Percentiles rank a stretch among this genome's conserved stretches.
phyloP scores from a whole-genome alignment of 2,888 invertebrate species.

The Idaea straminata region DNA sequence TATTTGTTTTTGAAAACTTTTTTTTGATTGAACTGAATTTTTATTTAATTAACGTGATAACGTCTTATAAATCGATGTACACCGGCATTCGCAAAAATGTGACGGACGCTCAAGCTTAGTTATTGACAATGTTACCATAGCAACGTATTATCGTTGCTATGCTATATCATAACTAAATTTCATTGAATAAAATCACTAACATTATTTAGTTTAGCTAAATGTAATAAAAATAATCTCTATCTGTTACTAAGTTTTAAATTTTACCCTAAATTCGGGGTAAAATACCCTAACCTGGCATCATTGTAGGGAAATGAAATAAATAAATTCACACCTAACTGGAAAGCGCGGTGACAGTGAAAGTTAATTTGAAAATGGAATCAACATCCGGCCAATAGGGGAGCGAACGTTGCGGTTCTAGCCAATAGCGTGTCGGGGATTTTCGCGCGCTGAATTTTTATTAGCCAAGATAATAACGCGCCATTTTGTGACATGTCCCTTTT shows the following conservation, averaged over 20 bases:
- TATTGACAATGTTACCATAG: too few species aligned
- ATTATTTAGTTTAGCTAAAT: too few species aligned
- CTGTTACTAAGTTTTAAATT: neutral
- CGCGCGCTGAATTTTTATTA: conserved; percentile 81
- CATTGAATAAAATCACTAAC: too few species aligned
- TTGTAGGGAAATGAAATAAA: conserved; percentile 47
- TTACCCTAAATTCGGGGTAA: neutral
- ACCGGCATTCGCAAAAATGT: too few species aligned
- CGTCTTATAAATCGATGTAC: too few species aligned
- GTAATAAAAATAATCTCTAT: too few species aligned
- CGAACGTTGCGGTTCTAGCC: conserved; percentile 61
- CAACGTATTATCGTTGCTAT: too few species aligned
- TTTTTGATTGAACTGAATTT: too few species aligned
- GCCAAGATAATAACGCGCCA: conserved; percentile 76
- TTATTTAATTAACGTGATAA: too few species aligned
- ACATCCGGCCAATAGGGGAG: conserved; percentile 66
- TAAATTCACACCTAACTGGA: conserved; percentile 33
- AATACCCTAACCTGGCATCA: neutral
- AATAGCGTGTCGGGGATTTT: conserved; percentile 66
- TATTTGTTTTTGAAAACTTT: too few species aligned
- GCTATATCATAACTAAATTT: too few species aligned
- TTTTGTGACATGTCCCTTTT: conserved; percentile 71
- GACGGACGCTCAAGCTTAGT: too few species aligned
- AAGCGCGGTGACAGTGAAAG: conserved; percentile 67
- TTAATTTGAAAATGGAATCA: conserved; percentile 80